A percentile compares a stretch with the other conserved stretches of the same genome.
Evolutionary conservation across 2,113 vertebrate genomes (phyloP).

Genomic region (Oreotragus oreotragus): DNA sequence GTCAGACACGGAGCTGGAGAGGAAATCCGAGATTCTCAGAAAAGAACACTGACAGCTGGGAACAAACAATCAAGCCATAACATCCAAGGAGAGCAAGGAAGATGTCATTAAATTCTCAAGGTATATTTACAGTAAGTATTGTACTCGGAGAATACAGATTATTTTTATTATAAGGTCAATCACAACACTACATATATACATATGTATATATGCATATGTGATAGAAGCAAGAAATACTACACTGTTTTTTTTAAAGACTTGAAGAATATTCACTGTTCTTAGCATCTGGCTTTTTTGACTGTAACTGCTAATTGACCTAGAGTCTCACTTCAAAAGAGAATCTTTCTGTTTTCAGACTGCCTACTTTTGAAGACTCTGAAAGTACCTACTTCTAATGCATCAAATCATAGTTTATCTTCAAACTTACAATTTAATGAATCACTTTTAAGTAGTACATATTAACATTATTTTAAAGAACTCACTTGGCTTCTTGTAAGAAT

Average conservation of each 20-base stretch:
- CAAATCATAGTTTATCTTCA: neutral
- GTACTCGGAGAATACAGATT: neutral
- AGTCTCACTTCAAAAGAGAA: neutral
- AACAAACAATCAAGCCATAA: neutral
- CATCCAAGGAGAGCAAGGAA: neutral
- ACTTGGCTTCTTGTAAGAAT: conserved; percentile 97
- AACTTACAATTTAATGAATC: neutral
- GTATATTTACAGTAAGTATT: neutral
- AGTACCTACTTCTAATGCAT: neutral
- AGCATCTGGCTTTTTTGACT: neutral
- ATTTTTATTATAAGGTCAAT: neutral
- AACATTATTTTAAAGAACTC: conserved; percentile 60
- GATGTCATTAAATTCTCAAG: neutral
- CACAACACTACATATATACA: neutral
- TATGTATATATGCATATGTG: neutral
- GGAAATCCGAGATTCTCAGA: neutral
- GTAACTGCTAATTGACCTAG: neutral
- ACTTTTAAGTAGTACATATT: neutral
- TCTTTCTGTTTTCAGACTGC: neutral
- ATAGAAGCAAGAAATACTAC: neutral
- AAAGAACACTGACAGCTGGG: neutral
- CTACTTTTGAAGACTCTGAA: neutral
- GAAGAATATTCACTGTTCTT: neutral
- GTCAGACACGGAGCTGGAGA: neutral
- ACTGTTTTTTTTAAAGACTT: neutral